A percentile compares a stretch with the other conserved stretches of the same genome.
Evolutionary conservation across 2,797 vertebrate genomes (phyloP).

Genomic region (Sebastolobus altivelis): DNA sequence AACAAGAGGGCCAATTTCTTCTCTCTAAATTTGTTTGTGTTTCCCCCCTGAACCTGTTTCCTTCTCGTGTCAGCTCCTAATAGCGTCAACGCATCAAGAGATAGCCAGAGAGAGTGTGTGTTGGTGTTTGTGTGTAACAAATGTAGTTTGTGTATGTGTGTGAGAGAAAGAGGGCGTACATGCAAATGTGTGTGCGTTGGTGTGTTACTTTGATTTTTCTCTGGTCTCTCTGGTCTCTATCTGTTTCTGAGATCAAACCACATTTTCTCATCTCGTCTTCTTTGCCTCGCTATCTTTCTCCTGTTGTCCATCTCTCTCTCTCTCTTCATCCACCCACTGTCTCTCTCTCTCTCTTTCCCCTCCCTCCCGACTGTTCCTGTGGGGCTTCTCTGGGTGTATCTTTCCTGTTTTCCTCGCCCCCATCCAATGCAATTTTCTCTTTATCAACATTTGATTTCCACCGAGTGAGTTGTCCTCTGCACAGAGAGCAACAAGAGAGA

Average conservation of each 20-base stretch:
- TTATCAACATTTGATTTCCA: slow-evolving; percentile 83
- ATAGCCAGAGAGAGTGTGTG: slow-evolving; percentile 17
- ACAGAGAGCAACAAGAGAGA: slow-evolving; percentile 40
- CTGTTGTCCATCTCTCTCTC: slow-evolving; percentile 9
- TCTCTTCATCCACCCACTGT: slow-evolving; percentile 4
- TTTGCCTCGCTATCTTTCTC: slow-evolving; percentile 8
- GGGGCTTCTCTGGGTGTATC: slow-evolving; percentile 75
- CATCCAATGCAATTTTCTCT: slow-evolving; percentile 75
- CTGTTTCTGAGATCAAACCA: slow-evolving; percentile 31
- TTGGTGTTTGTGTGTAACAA: not conserved
- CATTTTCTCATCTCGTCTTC: slow-evolving; percentile 49
- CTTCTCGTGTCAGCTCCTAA: slow-evolving; percentile 59
- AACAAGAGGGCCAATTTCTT: slow-evolving; percentile 66
- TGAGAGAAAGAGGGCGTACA: not conserved
- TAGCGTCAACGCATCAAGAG: slow-evolving; percentile 55
- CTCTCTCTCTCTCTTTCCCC: not conserved
- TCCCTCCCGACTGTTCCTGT: slow-evolving; percentile 44
- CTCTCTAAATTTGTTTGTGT: slow-evolving; percentile 71
- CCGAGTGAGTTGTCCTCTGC: slow-evolving; percentile 68
- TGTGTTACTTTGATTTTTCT: slow-evolving; percentile 31
- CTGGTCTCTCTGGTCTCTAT: slow-evolving; percentile 33
- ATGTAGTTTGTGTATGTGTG: slow-evolving; percentile 8
- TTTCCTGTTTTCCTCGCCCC: slow-evolving; percentile 74
- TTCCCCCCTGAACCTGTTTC: slow-evolving; percentile 43
- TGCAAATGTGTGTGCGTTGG: slow-evolving; percentile 31